Base-by-base conservation (phyloP, 1,140 invertebrate species). In the Drosophila pruinosa region DNA sequence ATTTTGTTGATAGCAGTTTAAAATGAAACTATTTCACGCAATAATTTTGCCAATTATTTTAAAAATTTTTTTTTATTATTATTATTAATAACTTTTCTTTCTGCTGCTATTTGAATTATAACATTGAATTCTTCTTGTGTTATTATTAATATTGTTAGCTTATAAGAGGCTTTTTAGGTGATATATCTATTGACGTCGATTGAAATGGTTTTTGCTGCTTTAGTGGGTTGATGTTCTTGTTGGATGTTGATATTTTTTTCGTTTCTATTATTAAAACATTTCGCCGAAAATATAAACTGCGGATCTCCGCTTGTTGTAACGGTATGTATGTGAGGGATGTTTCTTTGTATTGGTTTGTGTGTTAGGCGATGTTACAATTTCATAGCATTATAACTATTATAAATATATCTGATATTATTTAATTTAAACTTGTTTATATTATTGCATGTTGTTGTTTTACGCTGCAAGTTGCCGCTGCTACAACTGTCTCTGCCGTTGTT, bases 361-460 rank as follows among this genome's bases (percentile, higher is more conserved):
- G 61, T 38, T 79, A 78, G 80, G 69, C 81, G 77, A 61, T 81
- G 82, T 88, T 85, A 85, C 81, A 85, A 81, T 86, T 85, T 85
- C 39, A 77, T 85, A 88, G 82, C 73, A 72, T 72, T 88, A 81
- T 73, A 81, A 65, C 63, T 81, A 71, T 86, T 85, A 85, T 85
- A 85, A 85, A 86, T 85, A 85, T 85, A 75, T 81, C 57, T 78
- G 75, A 70, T 75, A 75, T 82, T 88, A 75, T 89, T 89, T 77
- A 78, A 78, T 86, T 89, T 89, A 86, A 86, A 80, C 65, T 75
- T 83, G 34, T 86, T 89, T 89, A 78, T 88, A 63, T 77, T 86
- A 89, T 88, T 86, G 82, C 79, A 89, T 83, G 77, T 83, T 73
- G 61, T 61, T 77, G 50, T 67, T 63, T 43, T 59, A 72, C 43